phyloP scores from a whole-genome alignment of 2,113 vertebrate species.

The Uria lomvia region DNA sequence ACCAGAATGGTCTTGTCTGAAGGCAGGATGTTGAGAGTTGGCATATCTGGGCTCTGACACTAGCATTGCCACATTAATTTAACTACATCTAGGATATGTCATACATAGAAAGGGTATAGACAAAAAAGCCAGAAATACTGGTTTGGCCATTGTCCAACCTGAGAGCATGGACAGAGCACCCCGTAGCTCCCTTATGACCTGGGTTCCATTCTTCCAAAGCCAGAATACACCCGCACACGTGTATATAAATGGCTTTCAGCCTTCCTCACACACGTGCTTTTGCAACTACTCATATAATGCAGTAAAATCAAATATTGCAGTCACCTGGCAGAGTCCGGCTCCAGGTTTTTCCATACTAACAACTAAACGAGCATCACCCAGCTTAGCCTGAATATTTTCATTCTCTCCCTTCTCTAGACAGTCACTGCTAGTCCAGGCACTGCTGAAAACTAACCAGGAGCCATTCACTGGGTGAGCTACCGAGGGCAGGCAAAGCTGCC shows the following conservation, averaged over 20 bases:
- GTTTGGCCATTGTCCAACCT: neutral
- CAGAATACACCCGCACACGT: neutral
- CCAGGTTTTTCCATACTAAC: neutral
- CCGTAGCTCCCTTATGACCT: neutral
- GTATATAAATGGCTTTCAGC: neutral
- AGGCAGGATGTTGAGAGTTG: neutral
- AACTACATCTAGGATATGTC: neutral
- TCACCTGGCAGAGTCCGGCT: neutral
- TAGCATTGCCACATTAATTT: neutral
- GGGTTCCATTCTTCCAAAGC: neutral
- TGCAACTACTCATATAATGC: neutral
- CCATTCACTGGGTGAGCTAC: fast-evolving
- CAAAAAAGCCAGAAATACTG: neutral
- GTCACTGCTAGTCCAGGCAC: neutral
- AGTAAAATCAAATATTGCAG: neutral
- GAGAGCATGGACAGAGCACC: neutral
- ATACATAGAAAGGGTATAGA: neutral
- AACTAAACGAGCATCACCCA: neutral
- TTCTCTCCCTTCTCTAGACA: neutral
- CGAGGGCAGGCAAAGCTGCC: neutral
- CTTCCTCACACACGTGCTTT: neutral
- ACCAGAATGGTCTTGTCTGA: neutral
- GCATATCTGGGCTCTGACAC: neutral
- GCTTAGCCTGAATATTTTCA: neutral
- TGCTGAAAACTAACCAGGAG: neutral